Percentiles rank a stretch among this genome's conserved stretches.
phyloP scores from a whole-genome alignment of 1,140 invertebrate species.

The Hydropsyche tenuis region DNA sequence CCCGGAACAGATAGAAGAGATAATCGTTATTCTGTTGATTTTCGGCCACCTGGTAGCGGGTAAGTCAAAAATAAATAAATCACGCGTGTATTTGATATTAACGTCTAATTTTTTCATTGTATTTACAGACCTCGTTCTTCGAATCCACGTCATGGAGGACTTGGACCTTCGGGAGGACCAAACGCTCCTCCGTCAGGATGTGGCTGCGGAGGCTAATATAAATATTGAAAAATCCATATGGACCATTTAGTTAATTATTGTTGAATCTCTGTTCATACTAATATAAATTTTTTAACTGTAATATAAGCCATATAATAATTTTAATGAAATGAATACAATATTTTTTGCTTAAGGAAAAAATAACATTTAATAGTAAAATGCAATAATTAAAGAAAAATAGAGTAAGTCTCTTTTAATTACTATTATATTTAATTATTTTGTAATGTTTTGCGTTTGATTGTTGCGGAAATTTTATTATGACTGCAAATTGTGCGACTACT shows the following conservation, averaged over 20 bases:
- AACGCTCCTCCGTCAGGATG: constrained; percentile 27
- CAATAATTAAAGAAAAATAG: no score
- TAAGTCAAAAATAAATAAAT: background rate
- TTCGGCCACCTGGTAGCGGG: constrained; percentile 34
- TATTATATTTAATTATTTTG: no score
- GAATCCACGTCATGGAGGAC: constrained; percentile 33
- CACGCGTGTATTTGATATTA: background rate
- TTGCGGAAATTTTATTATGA: no score
- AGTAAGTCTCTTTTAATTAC: no score
- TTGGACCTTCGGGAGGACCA: constrained; percentile 31
- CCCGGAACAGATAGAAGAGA: constrained; percentile 48
- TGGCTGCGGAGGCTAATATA: constrained; percentile 38
- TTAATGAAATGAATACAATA: no score
- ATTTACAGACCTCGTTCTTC: constrained; percentile 23
- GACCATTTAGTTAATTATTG: background rate
- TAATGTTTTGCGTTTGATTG: no score
- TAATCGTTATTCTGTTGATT: constrained; percentile 37
- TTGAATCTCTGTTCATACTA: background rate
- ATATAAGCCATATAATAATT: no score
- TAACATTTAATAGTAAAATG: no score
- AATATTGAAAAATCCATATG: background rate
- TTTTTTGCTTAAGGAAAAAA: no score
- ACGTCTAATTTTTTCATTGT: background rate
- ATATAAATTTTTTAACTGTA: no score
- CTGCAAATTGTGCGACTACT: no score